phyloP scores from a whole-genome alignment of 2,888 invertebrate genomes.

The Leucophenga montana region DNA sequence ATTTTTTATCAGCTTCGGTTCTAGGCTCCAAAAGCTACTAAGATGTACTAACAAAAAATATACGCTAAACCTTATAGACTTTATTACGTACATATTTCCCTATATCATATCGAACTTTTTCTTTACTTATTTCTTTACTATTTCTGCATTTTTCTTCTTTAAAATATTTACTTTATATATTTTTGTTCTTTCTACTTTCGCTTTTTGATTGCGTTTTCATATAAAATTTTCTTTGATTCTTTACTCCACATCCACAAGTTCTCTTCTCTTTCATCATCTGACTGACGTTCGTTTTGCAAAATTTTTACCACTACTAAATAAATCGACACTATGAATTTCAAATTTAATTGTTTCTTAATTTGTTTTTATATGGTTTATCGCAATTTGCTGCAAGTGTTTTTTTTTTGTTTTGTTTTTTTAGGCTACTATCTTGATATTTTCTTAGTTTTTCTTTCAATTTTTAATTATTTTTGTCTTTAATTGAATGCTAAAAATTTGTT shows the following conservation, averaged over 20 bases:
- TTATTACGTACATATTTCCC: constrained; percentile 30
- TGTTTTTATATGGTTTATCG: too few relatives aligned
- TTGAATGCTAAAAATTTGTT: constrained; percentile 22
- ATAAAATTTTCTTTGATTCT: constrained; percentile 24
- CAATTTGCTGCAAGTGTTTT: too few relatives aligned
- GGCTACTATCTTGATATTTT: constrained; percentile 3
- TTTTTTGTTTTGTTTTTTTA: neutral
- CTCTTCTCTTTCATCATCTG: too few relatives aligned
- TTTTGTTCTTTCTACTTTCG: constrained; percentile 39
- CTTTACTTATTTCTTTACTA: constrained; percentile 32
- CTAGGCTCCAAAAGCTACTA: too few relatives aligned
- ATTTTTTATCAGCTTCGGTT: too few relatives aligned
- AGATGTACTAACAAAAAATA: constrained; percentile 14
- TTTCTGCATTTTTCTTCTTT: constrained; percentile 38
- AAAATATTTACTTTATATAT: constrained; percentile 14
- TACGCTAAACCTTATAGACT: neutral
- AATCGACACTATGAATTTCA: neutral
- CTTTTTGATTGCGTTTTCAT: constrained; percentile 29
- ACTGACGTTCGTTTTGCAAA: constrained; percentile 6
- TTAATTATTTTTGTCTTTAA: constrained; percentile 14
- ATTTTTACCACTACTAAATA: neutral
- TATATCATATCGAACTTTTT: constrained; percentile 5
- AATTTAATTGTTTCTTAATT: neutral
- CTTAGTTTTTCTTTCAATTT: too few relatives aligned
- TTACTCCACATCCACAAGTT: too few relatives aligned